Evolutionary conservation across 1,140 invertebrate genomes (phyloP).

Genomic region (Riptortus pedestris): DNA sequence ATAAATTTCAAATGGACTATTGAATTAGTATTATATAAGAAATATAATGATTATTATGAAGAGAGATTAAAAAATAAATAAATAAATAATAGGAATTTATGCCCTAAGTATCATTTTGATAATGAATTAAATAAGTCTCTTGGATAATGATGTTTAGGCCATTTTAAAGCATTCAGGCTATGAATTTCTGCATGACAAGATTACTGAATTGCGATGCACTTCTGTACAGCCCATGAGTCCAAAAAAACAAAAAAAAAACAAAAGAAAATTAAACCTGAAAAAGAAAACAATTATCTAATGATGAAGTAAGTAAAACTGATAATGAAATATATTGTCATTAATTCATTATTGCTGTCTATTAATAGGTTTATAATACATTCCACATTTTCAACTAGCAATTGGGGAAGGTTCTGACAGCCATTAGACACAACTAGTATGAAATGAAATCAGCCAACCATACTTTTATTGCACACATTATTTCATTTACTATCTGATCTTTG

Average conservation of each 20-base stretch:
- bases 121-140: too few species aligned
- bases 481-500: too few species aligned
- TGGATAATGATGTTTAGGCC: neutral
- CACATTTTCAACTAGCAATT: neutral
- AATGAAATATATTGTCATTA: neutral
- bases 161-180: neutral
- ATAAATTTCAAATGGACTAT: neutral
- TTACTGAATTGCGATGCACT: neutral
- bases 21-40: too few species aligned
- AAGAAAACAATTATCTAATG: neutral
- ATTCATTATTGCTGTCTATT: neutral
- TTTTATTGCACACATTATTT: too few species aligned
- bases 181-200: neutral
- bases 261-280: neutral
- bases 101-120: too few species aligned
- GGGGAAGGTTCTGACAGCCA: too few species aligned
- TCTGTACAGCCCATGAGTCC: constrained; percentile 4
- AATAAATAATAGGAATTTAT: too few species aligned
- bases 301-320: neutral
- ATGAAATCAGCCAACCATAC: too few species aligned
- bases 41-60: too few species aligned
- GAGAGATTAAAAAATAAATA: too few species aligned
- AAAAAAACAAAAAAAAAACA: neutral
- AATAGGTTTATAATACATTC: neutral
- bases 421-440: too few species aligned